Evolutionary conservation across 2,113 vertebrate species (phyloP), one percentile per base, ranked within the genome.

Genomic region (Brachionichthys hirsutus): DNA sequence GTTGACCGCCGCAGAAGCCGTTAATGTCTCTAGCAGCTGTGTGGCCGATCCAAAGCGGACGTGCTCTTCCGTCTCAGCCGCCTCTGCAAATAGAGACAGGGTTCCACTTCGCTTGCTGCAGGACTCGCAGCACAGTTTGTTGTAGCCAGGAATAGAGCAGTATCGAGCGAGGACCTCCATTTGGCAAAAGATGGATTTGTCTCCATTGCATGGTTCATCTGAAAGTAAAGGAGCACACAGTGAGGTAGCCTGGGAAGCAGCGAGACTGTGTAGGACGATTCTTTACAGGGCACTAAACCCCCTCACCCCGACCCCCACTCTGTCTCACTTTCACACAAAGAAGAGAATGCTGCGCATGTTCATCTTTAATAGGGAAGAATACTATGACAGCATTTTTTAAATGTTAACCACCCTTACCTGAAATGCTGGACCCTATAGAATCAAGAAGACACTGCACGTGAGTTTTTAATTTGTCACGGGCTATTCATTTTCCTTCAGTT

Each of bases 101-200:
- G 90, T 87, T 60, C 91, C 81, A 6, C 83, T 73, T 43, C 92
- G 92, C 57, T 85, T 92, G 81, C 88, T 78, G 70, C 95, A 99
- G 0, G 96, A 98, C 65, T 97, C 94, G 1, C 95, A 98, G 70
- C 95, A 98, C 22, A 98, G 78, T 63, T 94, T 98, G 69, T 91
- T 92, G 78, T 99, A 99, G 48, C 96, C 97, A 0, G 97, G 97
- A 8, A 99, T 99, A 43, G 95, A 98, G 63, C 97, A 99, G 86
- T 99, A 99, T 0, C 96, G 91, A 0, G 95, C 92, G 0, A 99
- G 90, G 9, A 97, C 96, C 66, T 99, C 97, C 97, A 99, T 98
- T 24, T 99, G 95, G 62, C 97, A 99, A 91, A 99, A 99, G 79
- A 98, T 98, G 15, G 97, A 99, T 51, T 94, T 98, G 87, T 99